Conservation (phyloP, 2,888 invertebrate genomes). For the Lymantria monacha region DNA sequence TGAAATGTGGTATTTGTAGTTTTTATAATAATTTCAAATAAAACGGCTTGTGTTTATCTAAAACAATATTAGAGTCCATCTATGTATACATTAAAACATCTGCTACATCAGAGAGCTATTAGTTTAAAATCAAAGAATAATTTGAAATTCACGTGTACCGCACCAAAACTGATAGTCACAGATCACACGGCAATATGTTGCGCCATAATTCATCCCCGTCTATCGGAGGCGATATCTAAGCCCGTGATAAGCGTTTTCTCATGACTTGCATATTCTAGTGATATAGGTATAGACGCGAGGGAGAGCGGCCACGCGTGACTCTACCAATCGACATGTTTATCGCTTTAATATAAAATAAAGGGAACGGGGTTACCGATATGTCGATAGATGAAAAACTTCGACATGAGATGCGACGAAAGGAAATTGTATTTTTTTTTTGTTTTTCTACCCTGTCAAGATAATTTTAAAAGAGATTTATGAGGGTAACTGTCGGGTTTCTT, state of each 20-base stretch:
- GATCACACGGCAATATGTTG: slow-evolving; percentile 67
- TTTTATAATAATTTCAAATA: no score
- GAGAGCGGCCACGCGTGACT: slow-evolving; percentile 74
- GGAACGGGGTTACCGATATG: slow-evolving; percentile 62
- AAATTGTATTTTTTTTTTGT: slow-evolving; percentile 63
- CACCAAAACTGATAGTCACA: slow-evolving; percentile 42
- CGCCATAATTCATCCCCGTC: slow-evolving; percentile 71
- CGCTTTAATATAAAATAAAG: slow-evolving; percentile 82
- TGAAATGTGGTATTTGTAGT: no score
- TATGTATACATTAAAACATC: no score
- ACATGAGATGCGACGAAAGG: slow-evolving; percentile 55
- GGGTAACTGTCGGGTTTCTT: slow-evolving; percentile 10
- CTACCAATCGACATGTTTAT: slow-evolving; percentile 80
- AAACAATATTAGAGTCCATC: no score
- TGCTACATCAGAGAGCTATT: not conserved
- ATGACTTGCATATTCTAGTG: slow-evolving; percentile 76
- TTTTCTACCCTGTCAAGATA: slow-evolving; percentile 20
- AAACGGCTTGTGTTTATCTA: no score
- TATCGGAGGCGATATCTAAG: slow-evolving; percentile 61
- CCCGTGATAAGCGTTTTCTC: slow-evolving; percentile 78
- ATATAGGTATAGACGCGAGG: slow-evolving; percentile 38
- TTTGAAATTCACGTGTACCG: slow-evolving; percentile 17
- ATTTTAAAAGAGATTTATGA: slow-evolving; percentile 27
- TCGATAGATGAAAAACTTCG: slow-evolving; percentile 72
- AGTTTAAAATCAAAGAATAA: not conserved